These are phyloP conservation scores for Phortica variegata DNA, from an alignment of 1,140 invertebrate species.

Conservation along the genomic window DNA sequence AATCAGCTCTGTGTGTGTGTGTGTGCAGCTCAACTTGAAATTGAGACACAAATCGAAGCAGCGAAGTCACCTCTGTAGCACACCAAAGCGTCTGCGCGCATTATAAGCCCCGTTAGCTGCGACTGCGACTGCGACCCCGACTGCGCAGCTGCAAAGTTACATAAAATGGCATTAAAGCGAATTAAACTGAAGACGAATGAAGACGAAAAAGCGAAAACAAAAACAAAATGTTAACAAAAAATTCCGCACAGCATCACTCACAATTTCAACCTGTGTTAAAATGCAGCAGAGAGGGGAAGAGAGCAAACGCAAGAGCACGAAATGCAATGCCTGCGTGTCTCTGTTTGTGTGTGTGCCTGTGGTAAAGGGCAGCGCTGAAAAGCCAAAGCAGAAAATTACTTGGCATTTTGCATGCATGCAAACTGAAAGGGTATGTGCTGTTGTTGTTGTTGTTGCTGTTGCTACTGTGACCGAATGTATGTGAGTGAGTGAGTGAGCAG, in stretches of 20 bases:
- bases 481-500: too few species aligned
- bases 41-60: conserved; percentile 39
- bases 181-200: conserved; percentile 15
- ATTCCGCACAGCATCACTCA: conserved; percentile 17
- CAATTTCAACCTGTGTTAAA: conserved; percentile 2
- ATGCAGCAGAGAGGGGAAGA: not conserved
- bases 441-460: conserved; percentile 4
- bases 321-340: not conserved
- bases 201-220: not conserved
- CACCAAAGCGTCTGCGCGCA: conserved; percentile 10
- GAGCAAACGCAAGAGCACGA: not conserved
- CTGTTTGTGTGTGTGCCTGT: conserved; percentile 8
- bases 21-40: conserved; percentile 51
- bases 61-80: too few species aligned
- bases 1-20: too few species aligned
- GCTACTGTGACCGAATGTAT: too few species aligned
- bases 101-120: not conserved
- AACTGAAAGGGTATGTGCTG: too few species aligned
- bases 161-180: conserved; percentile 52
- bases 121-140: conserved; percentile 1
- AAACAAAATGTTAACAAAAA: not conserved
- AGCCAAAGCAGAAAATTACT: too few species aligned
- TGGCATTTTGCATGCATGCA: too few species aligned
- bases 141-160: conserved; percentile 42
- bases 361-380: too few species aligned